Percentiles rank a stretch among this genome's conserved stretches.
These are phyloP conservation scores for Myotis pilosus DNA, from an alignment of 2,797 vertebrate genomes.

Conservation along the genomic window DNA sequence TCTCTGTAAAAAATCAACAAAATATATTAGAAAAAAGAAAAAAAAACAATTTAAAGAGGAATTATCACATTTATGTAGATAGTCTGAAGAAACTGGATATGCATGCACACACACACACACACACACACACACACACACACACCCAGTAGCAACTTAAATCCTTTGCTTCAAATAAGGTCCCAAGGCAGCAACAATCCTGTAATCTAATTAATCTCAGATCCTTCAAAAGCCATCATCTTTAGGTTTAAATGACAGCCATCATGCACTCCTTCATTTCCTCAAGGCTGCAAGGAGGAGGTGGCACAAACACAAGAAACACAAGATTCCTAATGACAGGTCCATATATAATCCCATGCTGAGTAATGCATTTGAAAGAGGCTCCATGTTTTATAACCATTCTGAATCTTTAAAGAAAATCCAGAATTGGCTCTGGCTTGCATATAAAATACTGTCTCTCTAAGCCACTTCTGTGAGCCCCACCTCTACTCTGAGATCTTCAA, in stretches of 20 bases:
- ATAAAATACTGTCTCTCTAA: not conserved
- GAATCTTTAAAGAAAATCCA: not conserved
- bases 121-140: too few species aligned
- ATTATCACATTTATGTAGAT: not conserved
- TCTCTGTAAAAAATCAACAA: too few species aligned
- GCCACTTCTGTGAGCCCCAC: not conserved
- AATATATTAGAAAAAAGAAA: too few species aligned
- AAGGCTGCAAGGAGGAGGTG: not conserved
- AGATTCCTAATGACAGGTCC: not conserved
- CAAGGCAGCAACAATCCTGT: fast-evolving
- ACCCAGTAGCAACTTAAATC: too few species aligned
- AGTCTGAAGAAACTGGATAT: not conserved
- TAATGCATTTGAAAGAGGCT: not conserved
- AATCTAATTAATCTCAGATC: not conserved
- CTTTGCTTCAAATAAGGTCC: not conserved
- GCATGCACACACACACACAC: fast-evolving
- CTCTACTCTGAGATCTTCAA: not conserved
- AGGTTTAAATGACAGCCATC: not conserved
- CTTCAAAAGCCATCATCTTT: not conserved
- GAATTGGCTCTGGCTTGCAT: not conserved
- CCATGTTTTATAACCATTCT: not conserved
- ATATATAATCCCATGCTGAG: not conserved
- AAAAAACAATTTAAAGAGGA: not conserved
- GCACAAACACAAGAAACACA: not conserved
- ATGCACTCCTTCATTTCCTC: not conserved